phyloP scores from a whole-genome alignment of 2,113 vertebrate genomes.

The Brienomyrus brachyistius region DNA sequence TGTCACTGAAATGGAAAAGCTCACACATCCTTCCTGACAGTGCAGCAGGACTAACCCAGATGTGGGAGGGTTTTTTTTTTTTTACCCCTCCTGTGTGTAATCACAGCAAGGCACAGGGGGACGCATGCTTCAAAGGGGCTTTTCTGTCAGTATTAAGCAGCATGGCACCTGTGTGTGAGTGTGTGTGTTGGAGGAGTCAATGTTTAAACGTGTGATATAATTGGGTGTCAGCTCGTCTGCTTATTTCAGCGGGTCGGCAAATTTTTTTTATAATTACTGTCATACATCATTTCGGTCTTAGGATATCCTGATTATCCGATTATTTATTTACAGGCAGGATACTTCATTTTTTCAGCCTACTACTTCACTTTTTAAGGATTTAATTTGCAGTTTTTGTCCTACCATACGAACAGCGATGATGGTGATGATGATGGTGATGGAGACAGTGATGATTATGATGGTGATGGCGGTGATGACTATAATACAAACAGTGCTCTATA shows the following conservation, averaged over 20 bases:
- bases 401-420: neutral
- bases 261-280: neutral
- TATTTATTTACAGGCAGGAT: neutral
- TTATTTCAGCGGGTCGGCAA: neutral
- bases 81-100: neutral
- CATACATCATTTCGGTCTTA: neutral
- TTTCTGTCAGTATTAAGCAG: neutral
- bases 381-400: neutral
- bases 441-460: neutral
- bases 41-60: neutral
- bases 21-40: neutral
- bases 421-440: neutral
- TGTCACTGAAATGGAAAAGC: neutral
- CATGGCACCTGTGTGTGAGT: neutral
- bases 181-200: neutral
- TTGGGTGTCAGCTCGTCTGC: neutral
- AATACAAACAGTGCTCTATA: neutral
- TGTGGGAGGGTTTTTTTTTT: neutral
- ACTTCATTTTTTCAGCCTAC: neutral
- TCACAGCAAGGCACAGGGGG: neutral
- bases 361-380: neutral
- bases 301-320: neutral
- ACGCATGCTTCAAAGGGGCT: neutral
- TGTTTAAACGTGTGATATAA: neutral
- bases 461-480: neutral